Evolutionary conservation across 2,113 vertebrate genomes (phyloP).

Genomic region (Setophaga kirtlandii): DNA sequence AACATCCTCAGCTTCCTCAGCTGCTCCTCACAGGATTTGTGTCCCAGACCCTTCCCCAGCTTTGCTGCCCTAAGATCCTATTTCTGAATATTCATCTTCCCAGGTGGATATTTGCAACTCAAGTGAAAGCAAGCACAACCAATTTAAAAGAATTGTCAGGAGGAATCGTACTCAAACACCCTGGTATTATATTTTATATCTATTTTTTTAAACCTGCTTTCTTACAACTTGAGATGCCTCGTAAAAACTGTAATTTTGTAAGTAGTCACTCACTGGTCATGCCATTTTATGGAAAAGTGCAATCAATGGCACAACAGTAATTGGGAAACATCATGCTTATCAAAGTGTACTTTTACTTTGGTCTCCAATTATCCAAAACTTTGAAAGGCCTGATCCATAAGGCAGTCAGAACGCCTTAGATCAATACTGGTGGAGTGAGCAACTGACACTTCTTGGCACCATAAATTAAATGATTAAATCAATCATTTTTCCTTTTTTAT

Average conservation of each 20-base stretch:
- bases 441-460: constrained; percentile 17
- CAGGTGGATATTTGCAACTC: background rate
- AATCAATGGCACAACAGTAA: background rate
- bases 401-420: background rate
- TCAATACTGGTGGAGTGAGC: constrained; percentile 14
- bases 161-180: background rate
- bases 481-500: constrained; percentile 43
- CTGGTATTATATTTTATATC: background rate
- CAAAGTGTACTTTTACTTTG: background rate
- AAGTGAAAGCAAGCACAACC: background rate
- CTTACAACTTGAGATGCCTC: background rate
- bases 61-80: background rate
- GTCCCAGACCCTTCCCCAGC: too few relatives aligned
- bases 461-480: constrained; percentile 59
- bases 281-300: background rate
- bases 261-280: background rate
- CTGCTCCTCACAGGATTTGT: background rate
- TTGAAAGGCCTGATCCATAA: background rate
- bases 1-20: background rate
- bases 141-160: background rate
- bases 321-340: background rate
- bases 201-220: background rate
- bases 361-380: background rate
- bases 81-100: background rate
- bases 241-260: background rate